Conservation (phyloP, 2,797 vertebrate genomes). For the Myotis daubentonii region DNA sequence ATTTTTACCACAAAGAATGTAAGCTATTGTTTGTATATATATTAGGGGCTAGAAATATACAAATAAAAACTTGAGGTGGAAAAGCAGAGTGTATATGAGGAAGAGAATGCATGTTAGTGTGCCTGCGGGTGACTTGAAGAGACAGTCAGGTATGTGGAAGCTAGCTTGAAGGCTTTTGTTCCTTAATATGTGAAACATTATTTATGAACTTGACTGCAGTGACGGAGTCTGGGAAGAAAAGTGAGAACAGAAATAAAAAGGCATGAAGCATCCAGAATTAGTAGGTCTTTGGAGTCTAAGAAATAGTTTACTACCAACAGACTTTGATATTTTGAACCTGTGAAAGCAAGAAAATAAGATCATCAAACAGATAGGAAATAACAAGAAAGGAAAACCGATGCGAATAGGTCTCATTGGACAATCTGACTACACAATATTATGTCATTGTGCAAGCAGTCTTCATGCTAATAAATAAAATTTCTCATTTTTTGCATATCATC, state of each 20-base stretch:
- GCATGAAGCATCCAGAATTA: not conserved
- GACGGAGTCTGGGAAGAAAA: not conserved
- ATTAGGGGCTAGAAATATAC: not conserved
- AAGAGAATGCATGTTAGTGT: not conserved
- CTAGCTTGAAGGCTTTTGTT: not conserved
- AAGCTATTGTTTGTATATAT: not conserved
- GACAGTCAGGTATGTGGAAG: not conserved
- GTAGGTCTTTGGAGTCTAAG: not conserved
- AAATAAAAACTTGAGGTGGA: conserved; percentile 23
- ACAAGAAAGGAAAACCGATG: not conserved
- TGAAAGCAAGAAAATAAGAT: not conserved
- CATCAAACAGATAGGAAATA: not conserved
- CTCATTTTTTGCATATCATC: not conserved
- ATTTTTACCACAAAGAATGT: not conserved
- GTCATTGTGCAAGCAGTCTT: not conserved
- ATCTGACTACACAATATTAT: not conserved
- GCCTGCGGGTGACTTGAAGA: not conserved
- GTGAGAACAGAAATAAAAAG: not conserved
- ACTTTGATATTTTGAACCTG: not conserved
- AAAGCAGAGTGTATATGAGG: not conserved
- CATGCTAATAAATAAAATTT: conserved; percentile 5
- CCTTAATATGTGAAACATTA: not conserved
- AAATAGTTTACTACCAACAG: not conserved
- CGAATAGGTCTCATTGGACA: not conserved
- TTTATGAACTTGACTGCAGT: not conserved